Evolutionary conservation across 1,140 invertebrate species (phyloP), one percentile per base, ranked within the genome.

Genomic region (Rhopalosiphum maidis): DNA sequence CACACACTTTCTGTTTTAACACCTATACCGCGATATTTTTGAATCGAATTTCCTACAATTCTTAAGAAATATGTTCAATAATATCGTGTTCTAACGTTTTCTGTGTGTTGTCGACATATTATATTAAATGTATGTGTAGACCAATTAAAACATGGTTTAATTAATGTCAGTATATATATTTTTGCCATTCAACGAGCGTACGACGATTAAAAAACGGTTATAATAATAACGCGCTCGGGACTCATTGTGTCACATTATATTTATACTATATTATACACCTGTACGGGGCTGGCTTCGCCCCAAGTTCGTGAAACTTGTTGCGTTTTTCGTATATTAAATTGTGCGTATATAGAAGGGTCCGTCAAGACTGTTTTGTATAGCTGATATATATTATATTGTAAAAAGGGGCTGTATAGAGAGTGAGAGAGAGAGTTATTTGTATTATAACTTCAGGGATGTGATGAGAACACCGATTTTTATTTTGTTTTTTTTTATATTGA

Each of bases 261-360:
- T 77, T 77, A n/a, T 77, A 77, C 60, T 77, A 23, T n/a, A n/a
- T n/a, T n/a, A n/a, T n/a, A 87, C 86, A 48, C 43, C 30, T 77
- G 60, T 77, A 77, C 5, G n/a, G 43, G 30, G 85, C 48, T 89
- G 87, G 87, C 87, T 54, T 89, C 48, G 30, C 87, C 46, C 87
- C 87, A 89, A 89, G 48, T 89, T 54, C 25, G 7, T 54, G 23
- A 9, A 37, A 89, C 87, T 89, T 89, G 87, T 89, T 89, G 87
- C 87, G 30, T 89, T 54, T 51, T 89, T 87, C 85, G 21, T 48
- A 87, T 85, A 85, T 41, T 43, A 85, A 41, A 25, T 43, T 3
- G 83, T 9, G 9, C 37, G 83, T 43, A 23, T 85, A 83, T 43
- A 43, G 23, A 85, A 85, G 83, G 83, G 37, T 41, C 83, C 83